A percentile compares a stretch with the other conserved stretches of the same genome.
Evolutionary conservation across 2,113 vertebrate genomes (phyloP).

Genomic region (Callorhinus ursinus): DNA sequence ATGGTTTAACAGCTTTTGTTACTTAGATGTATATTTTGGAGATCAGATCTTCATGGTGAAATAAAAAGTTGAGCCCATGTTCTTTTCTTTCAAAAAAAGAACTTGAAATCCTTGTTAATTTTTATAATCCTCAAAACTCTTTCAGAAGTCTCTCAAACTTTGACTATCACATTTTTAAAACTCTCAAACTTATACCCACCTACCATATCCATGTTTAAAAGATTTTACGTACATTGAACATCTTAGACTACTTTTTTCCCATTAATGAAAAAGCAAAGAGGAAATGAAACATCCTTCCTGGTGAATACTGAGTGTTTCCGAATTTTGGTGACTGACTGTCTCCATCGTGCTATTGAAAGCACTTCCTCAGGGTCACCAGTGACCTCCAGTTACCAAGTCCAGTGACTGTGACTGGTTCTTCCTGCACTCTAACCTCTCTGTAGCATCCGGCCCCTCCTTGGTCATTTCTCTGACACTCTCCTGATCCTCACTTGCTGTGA

Average conservation of each 20-base stretch:
- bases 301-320: conserved; percentile 2
- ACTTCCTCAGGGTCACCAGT: conserved; percentile 30
- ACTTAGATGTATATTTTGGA: neutral
- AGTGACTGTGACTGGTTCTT: neutral
- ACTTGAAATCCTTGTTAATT: conserved; percentile 5
- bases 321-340: conserved; percentile 41
- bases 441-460: neutral
- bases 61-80: neutral
- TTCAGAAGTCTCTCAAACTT: neutral
- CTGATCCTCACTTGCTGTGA: neutral
- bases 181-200: neutral
- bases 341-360: neutral
- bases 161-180: conserved; percentile 34
- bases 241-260: conserved; percentile 28
- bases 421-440: neutral
- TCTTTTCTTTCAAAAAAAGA: conserved; percentile 50
- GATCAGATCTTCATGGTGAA: neutral
- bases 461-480: neutral
- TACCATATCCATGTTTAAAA: neutral
- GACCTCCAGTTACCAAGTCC: neutral
- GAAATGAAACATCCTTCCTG: conserved; percentile 17
- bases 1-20: conserved; percentile 20
- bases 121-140: neutral
- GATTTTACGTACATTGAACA: neutral
- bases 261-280: neutral